Evolutionary conservation across 1,140 invertebrate species (phyloP).

Genomic region (Hetaerina americana): DNA sequence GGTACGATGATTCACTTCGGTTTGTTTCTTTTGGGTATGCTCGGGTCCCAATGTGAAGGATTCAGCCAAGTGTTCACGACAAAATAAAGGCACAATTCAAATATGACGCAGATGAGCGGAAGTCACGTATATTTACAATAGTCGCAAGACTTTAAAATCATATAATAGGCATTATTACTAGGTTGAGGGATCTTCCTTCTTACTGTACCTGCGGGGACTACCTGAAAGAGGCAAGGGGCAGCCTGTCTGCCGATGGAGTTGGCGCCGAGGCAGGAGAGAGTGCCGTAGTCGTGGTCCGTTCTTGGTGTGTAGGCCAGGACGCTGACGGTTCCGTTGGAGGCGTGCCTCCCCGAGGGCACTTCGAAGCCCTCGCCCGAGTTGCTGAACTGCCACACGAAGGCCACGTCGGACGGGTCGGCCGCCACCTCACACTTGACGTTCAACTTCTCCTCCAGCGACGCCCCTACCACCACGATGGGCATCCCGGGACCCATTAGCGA

Average conservation of each 20-base stretch:
- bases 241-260: slow-evolving; percentile 73
- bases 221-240: slow-evolving; percentile 75
- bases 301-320: slow-evolving; percentile 66
- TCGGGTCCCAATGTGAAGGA: too few species aligned
- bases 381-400: slow-evolving; percentile 79
- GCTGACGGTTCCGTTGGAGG: slow-evolving; percentile 42
- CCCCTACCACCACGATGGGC: slow-evolving; percentile 64
- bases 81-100: too few species aligned
- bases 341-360: slow-evolving; percentile 41
- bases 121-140: too few species aligned
- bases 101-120: too few species aligned
- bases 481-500: slow-evolving; percentile 28
- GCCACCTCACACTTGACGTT: slow-evolving; percentile 71
- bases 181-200: too few species aligned
- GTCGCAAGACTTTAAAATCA: too few species aligned
- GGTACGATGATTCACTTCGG: too few species aligned
- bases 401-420: slow-evolving; percentile 69
- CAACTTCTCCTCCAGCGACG: slow-evolving; percentile 66
- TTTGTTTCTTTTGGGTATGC: too few species aligned
- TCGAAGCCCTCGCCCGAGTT: slow-evolving; percentile 74
- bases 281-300: slow-evolving; percentile 67
- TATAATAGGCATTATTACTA: too few species aligned
- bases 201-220: slow-evolving; percentile 61
- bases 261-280: slow-evolving; percentile 63
- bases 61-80: too few species aligned